These are phyloP conservation scores for Urocitellus parryii DNA, from an alignment of 2,113 vertebrate species.

Conservation along the genomic window DNA sequence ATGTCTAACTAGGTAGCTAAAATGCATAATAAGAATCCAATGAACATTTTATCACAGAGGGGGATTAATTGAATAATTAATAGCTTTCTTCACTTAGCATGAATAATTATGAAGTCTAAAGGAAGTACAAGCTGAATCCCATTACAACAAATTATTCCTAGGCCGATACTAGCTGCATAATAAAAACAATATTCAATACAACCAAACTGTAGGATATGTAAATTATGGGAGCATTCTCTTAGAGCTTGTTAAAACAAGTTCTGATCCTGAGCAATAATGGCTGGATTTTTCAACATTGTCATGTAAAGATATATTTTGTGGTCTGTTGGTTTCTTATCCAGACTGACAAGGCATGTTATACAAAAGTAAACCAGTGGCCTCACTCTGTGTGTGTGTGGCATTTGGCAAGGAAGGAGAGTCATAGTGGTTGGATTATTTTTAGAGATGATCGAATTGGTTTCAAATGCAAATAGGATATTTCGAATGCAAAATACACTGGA, in stretches of 20 bases:
- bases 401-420: not conserved
- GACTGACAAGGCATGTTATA: not conserved
- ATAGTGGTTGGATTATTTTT: not conserved
- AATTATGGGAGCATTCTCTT: not conserved
- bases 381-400: not conserved
- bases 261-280: not conserved
- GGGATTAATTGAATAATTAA: slow-evolving; percentile 75
- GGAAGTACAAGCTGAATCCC: slow-evolving; percentile 47
- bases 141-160: not conserved
- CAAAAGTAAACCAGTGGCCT: not conserved
- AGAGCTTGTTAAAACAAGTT: not conserved
- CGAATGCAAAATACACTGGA: not conserved
- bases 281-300: not conserved
- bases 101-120: slow-evolving; percentile 74
- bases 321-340: not conserved
- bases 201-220: not conserved
- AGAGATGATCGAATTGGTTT: slow-evolving; percentile 3
- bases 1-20: slow-evolving; percentile 67
- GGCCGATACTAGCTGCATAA: not conserved
- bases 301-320: not conserved
- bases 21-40: slow-evolving; percentile 58
- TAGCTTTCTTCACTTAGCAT: slow-evolving; percentile 60
- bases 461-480: slow-evolving; percentile 35
- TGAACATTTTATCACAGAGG: slow-evolving; percentile 55
- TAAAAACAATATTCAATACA: slow-evolving; percentile 7